Base-by-base conservation (phyloP, 2,797 vertebrate genomes). In the Premnoplex brunnescens region DNA sequence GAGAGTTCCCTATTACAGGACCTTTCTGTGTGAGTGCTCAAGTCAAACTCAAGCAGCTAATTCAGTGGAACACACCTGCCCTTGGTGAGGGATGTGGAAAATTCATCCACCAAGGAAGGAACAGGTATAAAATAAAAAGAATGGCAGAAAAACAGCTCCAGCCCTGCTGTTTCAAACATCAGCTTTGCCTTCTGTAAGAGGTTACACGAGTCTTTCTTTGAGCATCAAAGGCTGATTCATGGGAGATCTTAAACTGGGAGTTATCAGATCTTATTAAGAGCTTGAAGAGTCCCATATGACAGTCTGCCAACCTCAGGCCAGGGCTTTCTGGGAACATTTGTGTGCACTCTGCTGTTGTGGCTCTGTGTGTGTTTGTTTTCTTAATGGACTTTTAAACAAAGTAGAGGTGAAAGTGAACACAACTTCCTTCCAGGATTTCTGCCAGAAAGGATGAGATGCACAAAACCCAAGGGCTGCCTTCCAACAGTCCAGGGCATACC, bases 261-360 rank as follows among this genome's bases (percentile, higher is more conserved):
- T 82, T 86, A 89, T 67, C 68, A 92, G 78, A 92, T 71, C 59
- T 88, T 79, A 62, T 8, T 69, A 82, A 94, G 78, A 79, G 60
- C 44, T 30, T 83, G 68, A 88, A 60, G 48, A 87, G 52, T 55
- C 68, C 56, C 55, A 43, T 5, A 52, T 21, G 52, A 94, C 81
- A 63, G 55, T 48, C 63, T 85, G 74, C 81, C 77, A 92, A 73
- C 15, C 64, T 16, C 67, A 85, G 56, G 59, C 55, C 21, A 51
- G 21, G 23, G 48, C 43, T 14, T 73, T 80, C 28, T 54, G 68
- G 34, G 63, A 83, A 86, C 14, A 37, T 52, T 36, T 88, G 68
- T 21, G 9, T 7, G 20, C 41, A 7, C 72, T 80, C 43, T 68
- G 72, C 49, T 80, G 32, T 30, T 85, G 28, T 55, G 68, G 51